phyloP scores from a whole-genome alignment of 2,113 vertebrate genomes.

The Tragelaphus buxtoni region DNA sequence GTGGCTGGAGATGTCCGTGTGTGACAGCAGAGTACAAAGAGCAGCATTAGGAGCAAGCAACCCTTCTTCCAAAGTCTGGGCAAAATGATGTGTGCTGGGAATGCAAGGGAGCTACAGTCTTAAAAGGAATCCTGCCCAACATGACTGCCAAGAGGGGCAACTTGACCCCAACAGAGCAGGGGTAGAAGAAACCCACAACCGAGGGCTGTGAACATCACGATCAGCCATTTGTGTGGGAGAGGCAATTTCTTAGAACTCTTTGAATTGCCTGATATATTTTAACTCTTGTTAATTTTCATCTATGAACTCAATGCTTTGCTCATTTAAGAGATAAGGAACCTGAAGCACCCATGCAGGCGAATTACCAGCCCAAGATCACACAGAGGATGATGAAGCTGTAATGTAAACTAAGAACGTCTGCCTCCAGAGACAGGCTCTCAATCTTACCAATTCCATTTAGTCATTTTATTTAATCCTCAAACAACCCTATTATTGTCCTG shows the following conservation, averaged over 20 bases:
- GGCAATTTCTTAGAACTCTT: background rate
- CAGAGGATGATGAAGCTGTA: background rate
- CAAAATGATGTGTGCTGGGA: background rate
- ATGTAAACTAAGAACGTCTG: background rate
- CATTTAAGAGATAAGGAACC: background rate
- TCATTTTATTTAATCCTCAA: background rate
- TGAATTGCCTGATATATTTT: background rate
- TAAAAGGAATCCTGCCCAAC: background rate
- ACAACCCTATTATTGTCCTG: background rate
- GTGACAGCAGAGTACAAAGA: background rate
- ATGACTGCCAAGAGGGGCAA: background rate
- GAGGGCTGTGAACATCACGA: background rate
- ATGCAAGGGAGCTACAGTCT: background rate
- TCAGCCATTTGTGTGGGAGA: background rate
- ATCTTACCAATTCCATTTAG: background rate
- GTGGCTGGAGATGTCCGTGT: background rate
- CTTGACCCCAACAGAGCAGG: background rate
- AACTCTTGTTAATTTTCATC: background rate
- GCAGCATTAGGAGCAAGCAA: background rate
- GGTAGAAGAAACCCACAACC: background rate
- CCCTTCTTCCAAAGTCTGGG: background rate
- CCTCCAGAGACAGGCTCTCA: background rate
- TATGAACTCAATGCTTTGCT: background rate
- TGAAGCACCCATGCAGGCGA: background rate
- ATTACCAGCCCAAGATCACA: background rate